phyloP scores from a whole-genome alignment of 1,140 invertebrate genomes.

The Orchestia grillus region DNA sequence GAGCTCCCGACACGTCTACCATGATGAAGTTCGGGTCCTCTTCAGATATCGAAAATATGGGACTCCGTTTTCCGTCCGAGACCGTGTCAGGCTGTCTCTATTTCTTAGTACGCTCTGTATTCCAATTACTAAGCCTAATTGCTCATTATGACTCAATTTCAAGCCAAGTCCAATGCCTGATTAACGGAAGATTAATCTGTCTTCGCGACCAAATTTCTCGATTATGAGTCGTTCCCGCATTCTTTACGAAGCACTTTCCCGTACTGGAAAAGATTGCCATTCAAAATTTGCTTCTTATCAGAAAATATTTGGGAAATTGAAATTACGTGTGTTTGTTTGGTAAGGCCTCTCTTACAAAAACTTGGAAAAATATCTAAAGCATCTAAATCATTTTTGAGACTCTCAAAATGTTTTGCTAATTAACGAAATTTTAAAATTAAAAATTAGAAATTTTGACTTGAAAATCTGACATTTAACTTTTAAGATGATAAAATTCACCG shows the following conservation, averaged over 20 bases:
- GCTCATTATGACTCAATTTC: conserved; percentile 8
- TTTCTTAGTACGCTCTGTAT: not conserved
- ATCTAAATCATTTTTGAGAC: too few species aligned
- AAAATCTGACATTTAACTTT: too few species aligned
- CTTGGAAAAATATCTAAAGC: not conserved
- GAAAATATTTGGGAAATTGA: too few species aligned
- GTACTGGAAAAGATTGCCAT: too few species aligned
- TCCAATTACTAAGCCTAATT: not conserved
- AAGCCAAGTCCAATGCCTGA: not conserved
- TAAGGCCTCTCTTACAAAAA: not conserved
- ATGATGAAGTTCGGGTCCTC: not conserved
- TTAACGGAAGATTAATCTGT: not conserved
- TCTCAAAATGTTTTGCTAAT: not conserved
- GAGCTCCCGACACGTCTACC: not conserved
- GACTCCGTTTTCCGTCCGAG: not conserved
- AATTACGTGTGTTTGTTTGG: not conserved
- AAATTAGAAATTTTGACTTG: too few species aligned
- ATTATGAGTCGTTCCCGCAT: not conserved
- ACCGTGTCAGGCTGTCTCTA: not conserved
- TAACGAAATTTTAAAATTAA: too few species aligned
- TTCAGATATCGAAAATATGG: not conserved
- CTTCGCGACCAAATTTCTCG: not conserved
- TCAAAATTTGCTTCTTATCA: too few species aligned
- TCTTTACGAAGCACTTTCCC: not conserved
- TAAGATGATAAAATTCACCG: too few species aligned